Conservation (phyloP, 2,888 invertebrate species). For the Spicauda simplicius region DNA sequence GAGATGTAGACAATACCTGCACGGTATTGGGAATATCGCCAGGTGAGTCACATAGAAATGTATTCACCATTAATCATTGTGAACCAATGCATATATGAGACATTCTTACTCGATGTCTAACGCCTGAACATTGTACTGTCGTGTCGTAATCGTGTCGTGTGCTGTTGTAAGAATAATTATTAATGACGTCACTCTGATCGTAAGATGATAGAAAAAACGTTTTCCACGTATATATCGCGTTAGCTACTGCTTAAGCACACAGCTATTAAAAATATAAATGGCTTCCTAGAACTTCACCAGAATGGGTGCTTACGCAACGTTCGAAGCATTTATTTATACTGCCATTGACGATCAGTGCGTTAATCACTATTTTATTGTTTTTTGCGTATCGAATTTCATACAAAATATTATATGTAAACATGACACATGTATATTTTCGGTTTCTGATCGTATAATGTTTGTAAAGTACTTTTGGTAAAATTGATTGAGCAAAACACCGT, state of each 20-base stretch:
- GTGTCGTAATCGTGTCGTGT: slow-evolving; percentile 13
- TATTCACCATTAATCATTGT: slow-evolving; percentile 40
- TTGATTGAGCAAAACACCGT: too few relatives aligned
- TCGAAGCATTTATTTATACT: slow-evolving; percentile 52
- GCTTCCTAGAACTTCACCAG: slow-evolving; percentile 66
- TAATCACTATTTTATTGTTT: slow-evolving; percentile 42
- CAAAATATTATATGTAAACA: slow-evolving; percentile 4
- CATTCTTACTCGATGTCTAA: slow-evolving; percentile 39
- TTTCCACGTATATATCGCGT: slow-evolving; percentile 58
- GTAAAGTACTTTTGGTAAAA: slow-evolving; percentile 16
- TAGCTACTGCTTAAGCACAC: slow-evolving; percentile 60
- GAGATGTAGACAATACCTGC: slow-evolving; percentile 94
- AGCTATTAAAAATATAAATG: slow-evolving; percentile 66
- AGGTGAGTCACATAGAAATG: slow-evolving; percentile 86
- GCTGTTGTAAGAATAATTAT: slow-evolving; percentile 48
- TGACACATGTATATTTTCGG: not conserved
- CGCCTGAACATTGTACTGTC: slow-evolving; percentile 16
- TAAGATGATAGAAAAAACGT: slow-evolving; percentile 60
- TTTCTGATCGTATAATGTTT: not conserved
- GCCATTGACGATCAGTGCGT: slow-evolving; percentile 54
- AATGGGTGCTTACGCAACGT: slow-evolving; percentile 72
- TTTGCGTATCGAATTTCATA: slow-evolving; percentile 13
- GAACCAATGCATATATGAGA: slow-evolving; percentile 33
- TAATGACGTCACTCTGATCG: slow-evolving; percentile 67
- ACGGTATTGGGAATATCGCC: slow-evolving; percentile 94